phyloP scores from a whole-genome alignment of 1,140 invertebrate genomes.

The Scylla paramamosain region DNA sequence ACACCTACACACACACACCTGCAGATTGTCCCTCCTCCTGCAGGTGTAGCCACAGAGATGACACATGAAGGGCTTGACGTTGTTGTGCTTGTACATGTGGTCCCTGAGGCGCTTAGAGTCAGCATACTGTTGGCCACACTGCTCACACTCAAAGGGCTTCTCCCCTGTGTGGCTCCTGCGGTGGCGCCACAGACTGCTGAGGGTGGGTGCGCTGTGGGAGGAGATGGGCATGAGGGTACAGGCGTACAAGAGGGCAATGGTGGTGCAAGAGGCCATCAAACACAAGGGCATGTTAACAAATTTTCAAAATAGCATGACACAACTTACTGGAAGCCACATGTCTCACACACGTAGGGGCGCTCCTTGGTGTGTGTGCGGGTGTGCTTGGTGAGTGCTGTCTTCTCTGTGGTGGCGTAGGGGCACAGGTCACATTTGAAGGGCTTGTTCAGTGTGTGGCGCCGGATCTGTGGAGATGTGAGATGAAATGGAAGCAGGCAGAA shows the following conservation, averaged over 20 bases:
- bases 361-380: conserved; percentile 78
- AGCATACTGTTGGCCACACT: conserved; percentile 77
- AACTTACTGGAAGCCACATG: conserved; percentile 73
- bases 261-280: conserved; percentile 67
- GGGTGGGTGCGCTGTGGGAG: conserved; percentile 59
- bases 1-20: conserved; percentile 57
- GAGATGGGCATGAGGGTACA: not conserved
- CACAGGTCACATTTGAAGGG: conserved; percentile 82
- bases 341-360: conserved; percentile 70
- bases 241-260: too few species aligned
- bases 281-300: too few species aligned
- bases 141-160: conserved; percentile 77
- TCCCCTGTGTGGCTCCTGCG: conserved; percentile 76
- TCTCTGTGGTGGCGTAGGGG: conserved; percentile 81
- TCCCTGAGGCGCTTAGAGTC: conserved; percentile 73
- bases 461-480: conserved; percentile 31
- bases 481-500: not conserved
- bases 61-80: conserved; percentile 79
- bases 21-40: conserved; percentile 76
- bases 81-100: conserved; percentile 78
- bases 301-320: not conserved
- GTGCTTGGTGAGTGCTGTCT: conserved; percentile 82
- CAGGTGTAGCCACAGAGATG: conserved; percentile 78
- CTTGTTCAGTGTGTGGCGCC: conserved; percentile 78
- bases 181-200: conserved; percentile 70